Conservation (phyloP, 2,888 invertebrate species). For the Argyresthia albistria region DNA sequence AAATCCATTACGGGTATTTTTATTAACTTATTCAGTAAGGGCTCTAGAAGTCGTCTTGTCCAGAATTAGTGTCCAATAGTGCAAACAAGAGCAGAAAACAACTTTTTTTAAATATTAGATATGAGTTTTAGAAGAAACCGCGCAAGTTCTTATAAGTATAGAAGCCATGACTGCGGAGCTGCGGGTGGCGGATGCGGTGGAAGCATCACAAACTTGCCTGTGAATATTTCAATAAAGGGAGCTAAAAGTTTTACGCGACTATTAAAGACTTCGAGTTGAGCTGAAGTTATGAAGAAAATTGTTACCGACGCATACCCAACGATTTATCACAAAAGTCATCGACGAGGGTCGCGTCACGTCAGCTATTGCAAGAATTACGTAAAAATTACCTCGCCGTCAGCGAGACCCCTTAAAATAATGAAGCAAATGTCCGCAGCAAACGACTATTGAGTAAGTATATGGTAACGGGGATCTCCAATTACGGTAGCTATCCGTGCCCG, state of each 20-base stretch:
- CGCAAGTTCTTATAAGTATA: too few relatives aligned
- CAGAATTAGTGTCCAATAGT: too few relatives aligned
- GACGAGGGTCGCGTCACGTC: too few relatives aligned
- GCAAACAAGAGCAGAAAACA: too few relatives aligned
- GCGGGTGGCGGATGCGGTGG: constrained; percentile 22
- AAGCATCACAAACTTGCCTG: constrained; percentile 40
- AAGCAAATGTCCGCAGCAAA: constrained; percentile 13
- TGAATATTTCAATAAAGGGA: constrained; percentile 26
- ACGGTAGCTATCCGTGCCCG: constrained; percentile 30
- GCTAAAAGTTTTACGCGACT: constrained; percentile 26
- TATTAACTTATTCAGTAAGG: too few relatives aligned
- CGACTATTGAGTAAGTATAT: constrained; percentile 19
- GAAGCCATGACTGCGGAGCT: too few relatives aligned
- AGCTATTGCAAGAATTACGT: too few relatives aligned
- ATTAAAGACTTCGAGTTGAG: constrained; percentile 16
- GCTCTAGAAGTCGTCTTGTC: too few relatives aligned
- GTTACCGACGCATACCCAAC: background rate
- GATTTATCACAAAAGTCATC: too few relatives aligned
- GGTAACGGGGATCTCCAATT: constrained; percentile 37
- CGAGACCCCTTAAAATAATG: background rate
- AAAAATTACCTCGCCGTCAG: background rate
- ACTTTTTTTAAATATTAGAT: too few relatives aligned
- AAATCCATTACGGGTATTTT: too few relatives aligned
- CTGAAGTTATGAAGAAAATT: constrained; percentile 8
- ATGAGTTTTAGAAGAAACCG: too few relatives aligned